Base-by-base conservation (phyloP, 2,113 vertebrate species). In the Orthonyx spaldingii region DNA sequence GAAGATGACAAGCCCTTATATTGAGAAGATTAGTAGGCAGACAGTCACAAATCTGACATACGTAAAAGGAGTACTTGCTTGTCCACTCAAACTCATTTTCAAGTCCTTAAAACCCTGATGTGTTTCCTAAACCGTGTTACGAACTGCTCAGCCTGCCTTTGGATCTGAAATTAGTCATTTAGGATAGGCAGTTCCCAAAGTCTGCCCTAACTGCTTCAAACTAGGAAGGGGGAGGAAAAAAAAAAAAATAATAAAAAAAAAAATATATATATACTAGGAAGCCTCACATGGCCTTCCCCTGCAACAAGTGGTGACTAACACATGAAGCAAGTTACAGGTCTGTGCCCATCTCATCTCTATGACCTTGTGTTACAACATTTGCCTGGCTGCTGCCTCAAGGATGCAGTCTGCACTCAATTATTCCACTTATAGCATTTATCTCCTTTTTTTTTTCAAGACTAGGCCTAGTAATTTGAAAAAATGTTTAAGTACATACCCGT, bases 401-500 rank as follows among this genome's bases (percentile, higher is more conserved):
- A 69, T 74, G 71, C 0, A 15, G 21, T 71, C 5, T 69, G 46
- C 87, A 56, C 52, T 95, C 69, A 72, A 76, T 50, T 74, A 82
- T 63, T 92, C 33, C 72, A 90, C 47, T 89, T 90, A 82, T 75
- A 94, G 75, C 52, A 91, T 95, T 95, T 93, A 44, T 89, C 47
- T 87, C 71, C 57, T 90, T 94, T 94, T 74, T 57, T 39, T 61
- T 95, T 94, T 52, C 95, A 97, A 96, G 88, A 91, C 94, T 90
- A 97, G 94, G 87, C 97, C 95, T 98, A 97, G 96, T 97, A 97
- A 97, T 98, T 97, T 93, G 95, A 97, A 97, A 97, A 98, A 98
- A 98, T 94, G 89, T 96, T 96, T 97, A 97, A 98, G 96, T 98
- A 98, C 98, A 98, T 98, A 98, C 98, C 98, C 98, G 98, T 79